phyloP scores from a whole-genome alignment of 2,888 invertebrate genomes.

The Priocnemis perturbator region DNA sequence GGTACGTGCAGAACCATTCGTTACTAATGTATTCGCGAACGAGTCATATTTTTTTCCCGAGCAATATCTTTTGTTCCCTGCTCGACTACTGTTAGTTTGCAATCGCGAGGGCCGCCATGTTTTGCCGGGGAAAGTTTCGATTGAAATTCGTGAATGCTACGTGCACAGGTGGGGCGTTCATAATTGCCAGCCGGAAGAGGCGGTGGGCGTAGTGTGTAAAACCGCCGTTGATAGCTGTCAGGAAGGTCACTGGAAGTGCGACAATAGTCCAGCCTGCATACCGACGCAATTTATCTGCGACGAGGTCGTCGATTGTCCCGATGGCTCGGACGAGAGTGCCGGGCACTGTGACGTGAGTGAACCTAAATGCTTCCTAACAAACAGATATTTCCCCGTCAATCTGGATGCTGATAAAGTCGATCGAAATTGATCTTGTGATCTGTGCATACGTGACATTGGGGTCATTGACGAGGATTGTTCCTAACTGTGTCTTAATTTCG shows the following conservation, averaged over 20 bases:
- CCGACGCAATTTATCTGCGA: constrained; percentile 81
- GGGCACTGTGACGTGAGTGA: constrained; percentile 78
- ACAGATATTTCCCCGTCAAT: not conserved
- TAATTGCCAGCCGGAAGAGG: constrained; percentile 82
- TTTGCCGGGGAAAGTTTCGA: not conserved
- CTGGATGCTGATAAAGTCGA: no score
- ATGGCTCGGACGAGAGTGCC: constrained; percentile 80
- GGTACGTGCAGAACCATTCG: constrained; percentile 65
- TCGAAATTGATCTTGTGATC: no score
- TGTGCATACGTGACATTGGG: not conserved
- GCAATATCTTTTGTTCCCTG: not conserved
- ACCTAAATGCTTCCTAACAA: not conserved
- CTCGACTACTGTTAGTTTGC: not conserved
- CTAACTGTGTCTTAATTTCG: not conserved
- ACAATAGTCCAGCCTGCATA: constrained; percentile 79
- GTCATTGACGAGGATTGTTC: not conserved
- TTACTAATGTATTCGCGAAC: not conserved
- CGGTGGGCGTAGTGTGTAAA: constrained; percentile 82
- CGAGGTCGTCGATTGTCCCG: constrained; percentile 80
- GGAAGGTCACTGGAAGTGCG: constrained; percentile 80
- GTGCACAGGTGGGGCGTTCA: constrained; percentile 81
- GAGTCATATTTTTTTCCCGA: no score
- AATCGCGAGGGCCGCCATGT: not conserved
- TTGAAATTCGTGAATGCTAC: constrained; percentile 1
- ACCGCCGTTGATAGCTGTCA: constrained; percentile 79